Evolutionary conservation across 1,140 invertebrate genomes (phyloP).

Genomic region (Vanessa tameamea): DNA sequence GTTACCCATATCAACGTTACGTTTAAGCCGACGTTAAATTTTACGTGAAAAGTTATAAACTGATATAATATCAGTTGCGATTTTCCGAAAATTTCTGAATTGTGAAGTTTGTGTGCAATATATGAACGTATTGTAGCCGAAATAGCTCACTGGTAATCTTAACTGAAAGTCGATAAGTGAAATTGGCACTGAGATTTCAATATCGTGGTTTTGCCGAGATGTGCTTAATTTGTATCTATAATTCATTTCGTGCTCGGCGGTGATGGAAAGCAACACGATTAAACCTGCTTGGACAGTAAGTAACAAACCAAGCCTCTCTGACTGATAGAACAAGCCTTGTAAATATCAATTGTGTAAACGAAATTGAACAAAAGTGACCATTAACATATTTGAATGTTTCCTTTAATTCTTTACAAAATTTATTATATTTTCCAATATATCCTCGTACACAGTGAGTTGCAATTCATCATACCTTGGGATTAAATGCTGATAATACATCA

Average conservation of each 20-base stretch:
- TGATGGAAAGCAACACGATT: too few relatives aligned
- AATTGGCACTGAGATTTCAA: too few relatives aligned
- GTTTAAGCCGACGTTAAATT: conserved; percentile 4
- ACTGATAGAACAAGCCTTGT: too few relatives aligned
- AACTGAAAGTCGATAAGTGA: too few relatives aligned
- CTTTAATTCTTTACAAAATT: neutral
- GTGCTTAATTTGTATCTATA: too few relatives aligned
- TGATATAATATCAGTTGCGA: neutral
- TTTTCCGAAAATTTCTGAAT: neutral
- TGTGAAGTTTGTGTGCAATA: neutral
- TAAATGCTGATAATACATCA: conserved; percentile 26
- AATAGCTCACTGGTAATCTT: too few relatives aligned
- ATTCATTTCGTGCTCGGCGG: too few relatives aligned
- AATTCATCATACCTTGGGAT: conserved; percentile 31
- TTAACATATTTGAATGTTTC: neutral
- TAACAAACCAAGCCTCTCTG: too few relatives aligned
- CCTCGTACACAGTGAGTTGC: neutral
- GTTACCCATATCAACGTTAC: conserved; percentile 7
- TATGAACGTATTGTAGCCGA: neutral
- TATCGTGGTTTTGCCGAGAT: too few relatives aligned
- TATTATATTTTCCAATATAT: neutral
- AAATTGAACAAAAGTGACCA: too few relatives aligned
- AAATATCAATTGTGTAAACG: too few relatives aligned
- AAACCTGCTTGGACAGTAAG: too few relatives aligned
- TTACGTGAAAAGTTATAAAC: conserved; percentile 1